Base-by-base conservation (phyloP, 2,888 invertebrate genomes). In the Ophion obscuratus region DNA sequence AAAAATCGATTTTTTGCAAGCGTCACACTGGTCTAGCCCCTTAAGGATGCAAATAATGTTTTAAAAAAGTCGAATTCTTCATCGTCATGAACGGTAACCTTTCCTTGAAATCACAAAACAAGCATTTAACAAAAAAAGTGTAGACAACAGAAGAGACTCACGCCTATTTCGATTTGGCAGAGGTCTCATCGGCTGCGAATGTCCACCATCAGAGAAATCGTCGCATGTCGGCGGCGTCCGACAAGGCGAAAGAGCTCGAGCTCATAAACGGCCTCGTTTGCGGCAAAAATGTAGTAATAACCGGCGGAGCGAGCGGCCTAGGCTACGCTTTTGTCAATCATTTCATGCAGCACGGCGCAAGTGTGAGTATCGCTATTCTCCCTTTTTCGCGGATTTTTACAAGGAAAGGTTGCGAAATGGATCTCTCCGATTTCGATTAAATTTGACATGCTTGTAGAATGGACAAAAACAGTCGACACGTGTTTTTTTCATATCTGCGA, bases 251-350 rank as follows among this genome's bases (percentile, higher is more conserved):
- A 47, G 93, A 93, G 62, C 78, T 91, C n/a, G 93, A 93, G 78
- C 88, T 89, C 27, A 92, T 92, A 78, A 91, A 89, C 62, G 90
- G 90, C 6, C 74, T 93, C 1, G 90, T 93, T 40, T 91, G 92
- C 10, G 92, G 91, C 0, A 93, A 92, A 79, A 93, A 93, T 71
- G 88, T 93, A 47, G 70, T 93, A 0, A 92, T 93, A 80, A 93
- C 93, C 40, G 93, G 93, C 0, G 93, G 93, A 74, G 92, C 91
- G 3, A 87, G 90, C 0, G 93, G 93, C n/a, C 88, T 93, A 17
- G 93, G 93, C 0, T 84, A 89, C 66, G 92, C 93, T 3, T 93
- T 93, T 70, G 90, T 92, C 47, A 92, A 91, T 87, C 90, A 92
- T 36, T 93, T 93, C 31, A 75, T 93, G 2, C 92, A 92, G 64